Evolutionary conservation across 2,797 vertebrate genomes (phyloP).

Genomic region (Alca torda): DNA sequence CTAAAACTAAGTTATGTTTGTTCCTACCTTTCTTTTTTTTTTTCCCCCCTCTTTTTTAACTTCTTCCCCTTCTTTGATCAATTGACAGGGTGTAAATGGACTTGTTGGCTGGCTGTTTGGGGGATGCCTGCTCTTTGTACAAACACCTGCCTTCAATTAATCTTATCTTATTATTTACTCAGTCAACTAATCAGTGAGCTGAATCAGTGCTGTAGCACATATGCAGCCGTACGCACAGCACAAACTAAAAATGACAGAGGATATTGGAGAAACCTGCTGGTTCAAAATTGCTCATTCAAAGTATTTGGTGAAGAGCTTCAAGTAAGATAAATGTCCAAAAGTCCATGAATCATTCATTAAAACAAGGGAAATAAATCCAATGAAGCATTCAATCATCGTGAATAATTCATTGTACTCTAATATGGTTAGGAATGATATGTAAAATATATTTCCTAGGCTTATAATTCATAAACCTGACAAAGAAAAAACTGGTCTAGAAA

Average conservation of each 20-base stretch:
- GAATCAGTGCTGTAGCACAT: background rate
- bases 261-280: background rate
- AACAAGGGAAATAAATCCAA: background rate
- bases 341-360: slow-evolving; percentile 1
- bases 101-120: background rate
- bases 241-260: background rate
- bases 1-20: background rate
- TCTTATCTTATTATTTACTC: background rate
- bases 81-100: background rate
- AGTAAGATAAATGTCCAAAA: background rate
- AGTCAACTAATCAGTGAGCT: background rate
- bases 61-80: background rate
- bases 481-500: background rate
- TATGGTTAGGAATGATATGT: background rate
- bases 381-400: background rate
- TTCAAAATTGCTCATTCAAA: background rate
- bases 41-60: too few species aligned
- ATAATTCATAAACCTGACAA: background rate
- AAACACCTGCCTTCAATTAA: background rate
- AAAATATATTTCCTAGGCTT: background rate
- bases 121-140: background rate
- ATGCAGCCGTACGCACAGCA: background rate
- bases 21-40: background rate
- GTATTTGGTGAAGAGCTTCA: background rate
- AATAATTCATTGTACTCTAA: slow-evolving; percentile 14